Conservation (phyloP, 1,140 invertebrate genomes). For the Rhopalosiphum padi region DNA sequence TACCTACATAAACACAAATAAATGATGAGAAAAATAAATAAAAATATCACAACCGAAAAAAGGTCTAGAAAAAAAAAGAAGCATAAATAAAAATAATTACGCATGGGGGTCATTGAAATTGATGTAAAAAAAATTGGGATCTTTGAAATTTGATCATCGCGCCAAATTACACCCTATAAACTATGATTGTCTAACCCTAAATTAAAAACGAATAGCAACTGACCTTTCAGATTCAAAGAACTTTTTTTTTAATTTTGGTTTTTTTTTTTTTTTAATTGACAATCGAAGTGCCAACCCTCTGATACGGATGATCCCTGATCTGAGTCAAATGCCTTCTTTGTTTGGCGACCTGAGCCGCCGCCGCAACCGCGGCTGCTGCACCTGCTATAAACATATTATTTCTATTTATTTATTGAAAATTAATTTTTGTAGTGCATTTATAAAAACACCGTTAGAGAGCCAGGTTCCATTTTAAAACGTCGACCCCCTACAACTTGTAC, state of each 20-base stretch:
- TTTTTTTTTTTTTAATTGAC: constrained; percentile 58
- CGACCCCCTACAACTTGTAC: constrained; percentile 45
- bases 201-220: constrained; percentile 57
- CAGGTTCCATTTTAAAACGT: constrained; percentile 52
- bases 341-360: constrained; percentile 77
- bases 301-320: constrained; percentile 90
- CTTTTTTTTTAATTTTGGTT: constrained; percentile 46
- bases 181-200: constrained; percentile 43
- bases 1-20: constrained; percentile 21
- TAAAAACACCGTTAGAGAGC: constrained; percentile 41
- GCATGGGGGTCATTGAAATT: neutral
- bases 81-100: constrained; percentile 27
- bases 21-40: neutral
- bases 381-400: constrained; percentile 57
- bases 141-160: constrained; percentile 14
- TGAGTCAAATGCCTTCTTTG: constrained; percentile 80
- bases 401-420: constrained; percentile 54
- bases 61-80: constrained; percentile 14
- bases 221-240: constrained; percentile 56
- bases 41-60: constrained; percentile 57
- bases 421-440: constrained; percentile 2
- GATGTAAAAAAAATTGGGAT: neutral
- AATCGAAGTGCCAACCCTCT: constrained; percentile 79
- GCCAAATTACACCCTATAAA: neutral
- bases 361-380: constrained; percentile 65